Evolutionary conservation across 2,113 vertebrate species (phyloP).

Genomic region (Corydoras sp.): DNA sequence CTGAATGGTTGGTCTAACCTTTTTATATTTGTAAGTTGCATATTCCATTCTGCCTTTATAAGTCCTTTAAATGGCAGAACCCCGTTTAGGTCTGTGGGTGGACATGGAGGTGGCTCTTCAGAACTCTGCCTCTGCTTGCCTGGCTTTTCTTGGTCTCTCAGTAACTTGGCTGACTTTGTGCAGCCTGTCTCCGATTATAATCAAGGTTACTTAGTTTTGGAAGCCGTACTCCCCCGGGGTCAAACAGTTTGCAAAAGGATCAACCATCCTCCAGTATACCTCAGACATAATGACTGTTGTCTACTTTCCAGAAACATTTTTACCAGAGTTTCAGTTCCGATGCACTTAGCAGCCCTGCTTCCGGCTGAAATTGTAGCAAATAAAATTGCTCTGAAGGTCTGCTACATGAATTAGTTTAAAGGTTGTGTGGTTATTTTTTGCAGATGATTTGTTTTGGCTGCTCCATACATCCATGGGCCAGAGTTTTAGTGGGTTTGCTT

Average conservation of each 20-base stretch:
- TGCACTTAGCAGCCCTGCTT: constrained; percentile 5
- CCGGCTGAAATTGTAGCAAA: background rate
- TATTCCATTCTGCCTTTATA: too few species aligned
- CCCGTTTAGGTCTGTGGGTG: constrained; percentile 17
- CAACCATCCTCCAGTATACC: constrained; percentile 7
- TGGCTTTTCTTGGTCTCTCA: constrained; percentile 23
- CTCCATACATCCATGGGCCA: background rate
- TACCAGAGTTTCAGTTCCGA: constrained; percentile 3
- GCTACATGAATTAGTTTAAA: too few species aligned
- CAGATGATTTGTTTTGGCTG: background rate
- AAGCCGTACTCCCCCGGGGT: background rate
- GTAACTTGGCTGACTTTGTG: background rate
- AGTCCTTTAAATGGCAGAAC: constrained; percentile 5
- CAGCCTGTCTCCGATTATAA: background rate
- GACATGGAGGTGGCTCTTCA: background rate
- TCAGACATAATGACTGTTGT: background rate
- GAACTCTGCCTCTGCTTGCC: background rate
- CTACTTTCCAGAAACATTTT: background rate
- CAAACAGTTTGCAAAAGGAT: background rate
- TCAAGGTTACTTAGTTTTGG: background rate
- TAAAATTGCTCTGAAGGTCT: too few species aligned
- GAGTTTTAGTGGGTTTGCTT: constrained; percentile 3
- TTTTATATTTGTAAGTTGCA: too few species aligned
- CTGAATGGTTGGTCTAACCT: too few species aligned
- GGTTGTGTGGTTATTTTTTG: background rate